Conservation (phyloP, 1,140 invertebrate species). For the Daktulosphaira vitifoliae region DNA sequence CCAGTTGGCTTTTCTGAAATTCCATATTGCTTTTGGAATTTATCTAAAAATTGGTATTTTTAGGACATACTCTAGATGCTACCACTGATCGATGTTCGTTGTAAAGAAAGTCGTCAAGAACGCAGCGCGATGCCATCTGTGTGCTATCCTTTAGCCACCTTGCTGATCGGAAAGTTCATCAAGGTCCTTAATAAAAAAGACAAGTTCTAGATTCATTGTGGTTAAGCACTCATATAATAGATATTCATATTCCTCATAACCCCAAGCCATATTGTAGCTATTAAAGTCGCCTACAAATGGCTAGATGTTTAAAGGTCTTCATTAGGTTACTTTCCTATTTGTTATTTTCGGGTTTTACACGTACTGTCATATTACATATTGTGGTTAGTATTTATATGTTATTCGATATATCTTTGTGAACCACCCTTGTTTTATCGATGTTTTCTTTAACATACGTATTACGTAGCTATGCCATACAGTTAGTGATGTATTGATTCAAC, state of each 20-base stretch:
- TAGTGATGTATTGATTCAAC: slow-evolving; percentile 14
- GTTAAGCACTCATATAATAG: background rate
- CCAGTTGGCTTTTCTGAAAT: slow-evolving; percentile 22
- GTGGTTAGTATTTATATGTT: slow-evolving; percentile 13
- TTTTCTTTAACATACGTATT: background rate
- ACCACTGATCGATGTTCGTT: slow-evolving; percentile 15
- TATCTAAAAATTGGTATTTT: slow-evolving; percentile 5
- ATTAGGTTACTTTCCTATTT: background rate
- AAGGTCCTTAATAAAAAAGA: background rate
- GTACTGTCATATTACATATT: slow-evolving; percentile 7
- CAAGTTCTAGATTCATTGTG: slow-evolving; percentile 2
- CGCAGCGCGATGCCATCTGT: background rate
- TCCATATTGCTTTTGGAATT: slow-evolving; percentile 9
- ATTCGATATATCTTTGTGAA: slow-evolving; percentile 34
- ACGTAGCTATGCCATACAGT: slow-evolving; percentile 17
- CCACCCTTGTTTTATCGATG: slow-evolving; percentile 39
- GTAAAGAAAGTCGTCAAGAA: slow-evolving; percentile 5
- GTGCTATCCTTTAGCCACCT: background rate
- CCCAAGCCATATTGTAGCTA: slow-evolving; percentile 14
- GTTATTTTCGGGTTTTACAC: slow-evolving; percentile 29
- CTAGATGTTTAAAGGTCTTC: slow-evolving; percentile 21
- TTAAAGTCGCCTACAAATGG: slow-evolving; percentile 33
- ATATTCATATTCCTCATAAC: slow-evolving; percentile 15
- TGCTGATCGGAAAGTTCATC: background rate
- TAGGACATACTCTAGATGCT: background rate